Evolutionary conservation across 92 coral and sea anemone genomes (phyloP).

Genomic region (Nematostella vectensis): DNA sequence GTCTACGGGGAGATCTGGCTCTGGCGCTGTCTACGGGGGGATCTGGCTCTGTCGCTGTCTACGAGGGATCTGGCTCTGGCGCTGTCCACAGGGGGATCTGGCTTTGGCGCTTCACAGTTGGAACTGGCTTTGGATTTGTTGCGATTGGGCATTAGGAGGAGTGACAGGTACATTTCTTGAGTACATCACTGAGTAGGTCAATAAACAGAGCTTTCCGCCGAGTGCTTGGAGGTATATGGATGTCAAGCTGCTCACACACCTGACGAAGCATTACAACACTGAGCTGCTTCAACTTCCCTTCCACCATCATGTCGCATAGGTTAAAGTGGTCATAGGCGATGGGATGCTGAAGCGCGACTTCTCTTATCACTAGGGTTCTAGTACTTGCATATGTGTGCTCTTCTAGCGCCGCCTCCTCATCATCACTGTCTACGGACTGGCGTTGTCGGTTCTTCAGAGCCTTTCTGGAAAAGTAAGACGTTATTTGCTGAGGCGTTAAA

Average conservation of each 20-base stretch:
- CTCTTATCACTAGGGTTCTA: not conserved
- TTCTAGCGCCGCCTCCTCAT: not conserved
- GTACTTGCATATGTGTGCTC: not conserved
- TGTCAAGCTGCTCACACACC: not conserved
- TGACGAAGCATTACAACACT: not conserved
- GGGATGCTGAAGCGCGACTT: not conserved
- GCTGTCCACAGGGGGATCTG: no score
- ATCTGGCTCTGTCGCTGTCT: no score
- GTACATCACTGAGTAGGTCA: not conserved
- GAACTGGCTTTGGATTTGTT: no score
- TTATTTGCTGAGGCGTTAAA: not conserved
- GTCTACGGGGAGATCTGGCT: no score
- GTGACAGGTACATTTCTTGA: not conserved
- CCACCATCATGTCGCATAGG: not conserved
- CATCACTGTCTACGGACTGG: not conserved
- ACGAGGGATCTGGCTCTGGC: no score
- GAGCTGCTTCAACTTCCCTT: not conserved
- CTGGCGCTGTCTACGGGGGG: no score
- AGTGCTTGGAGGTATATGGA: not conserved
- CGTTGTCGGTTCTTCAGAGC: not conserved
- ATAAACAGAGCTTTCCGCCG: not conserved
- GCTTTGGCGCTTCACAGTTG: no score
- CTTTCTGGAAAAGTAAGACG: not conserved
- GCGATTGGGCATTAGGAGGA: no score
- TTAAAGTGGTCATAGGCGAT: not conserved